Evolutionary conservation across 2,113 vertebrate genomes (phyloP).

Genomic region (Cyrtonyx montezumae): DNA sequence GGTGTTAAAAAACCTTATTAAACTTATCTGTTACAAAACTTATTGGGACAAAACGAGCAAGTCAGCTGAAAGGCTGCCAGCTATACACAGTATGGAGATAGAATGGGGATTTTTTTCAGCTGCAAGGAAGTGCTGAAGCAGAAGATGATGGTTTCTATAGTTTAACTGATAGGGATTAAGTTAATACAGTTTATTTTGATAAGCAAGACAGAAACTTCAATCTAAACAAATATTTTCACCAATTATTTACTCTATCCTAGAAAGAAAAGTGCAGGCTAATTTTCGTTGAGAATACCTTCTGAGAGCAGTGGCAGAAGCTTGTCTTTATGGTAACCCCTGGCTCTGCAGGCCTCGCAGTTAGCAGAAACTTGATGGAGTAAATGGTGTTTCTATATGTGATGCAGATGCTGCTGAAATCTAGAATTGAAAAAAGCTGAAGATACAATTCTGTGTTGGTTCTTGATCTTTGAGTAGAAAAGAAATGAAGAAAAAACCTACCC

Average conservation of each 20-base stretch:
- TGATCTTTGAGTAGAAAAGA: background rate
- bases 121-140: background rate
- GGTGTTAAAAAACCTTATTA: slow-evolving; percentile 64
- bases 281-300: background rate
- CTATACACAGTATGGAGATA: background rate
- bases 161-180: background rate
- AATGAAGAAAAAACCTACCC: background rate
- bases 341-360: background rate
- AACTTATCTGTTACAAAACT: slow-evolving; percentile 8
- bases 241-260: background rate
- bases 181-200: background rate
- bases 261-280: background rate
- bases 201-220: background rate
- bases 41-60: background rate
- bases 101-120: background rate
- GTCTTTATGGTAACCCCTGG: background rate
- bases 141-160: background rate
- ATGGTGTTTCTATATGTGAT: background rate
- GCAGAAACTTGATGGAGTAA: background rate
- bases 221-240: background rate
- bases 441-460: background rate
- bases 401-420: background rate
- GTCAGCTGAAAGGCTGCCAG: background rate
- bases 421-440: background rate
- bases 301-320: background rate